Base-by-base conservation (phyloP, 1,140 invertebrate species). In the Tetragonula clypearis region DNA sequence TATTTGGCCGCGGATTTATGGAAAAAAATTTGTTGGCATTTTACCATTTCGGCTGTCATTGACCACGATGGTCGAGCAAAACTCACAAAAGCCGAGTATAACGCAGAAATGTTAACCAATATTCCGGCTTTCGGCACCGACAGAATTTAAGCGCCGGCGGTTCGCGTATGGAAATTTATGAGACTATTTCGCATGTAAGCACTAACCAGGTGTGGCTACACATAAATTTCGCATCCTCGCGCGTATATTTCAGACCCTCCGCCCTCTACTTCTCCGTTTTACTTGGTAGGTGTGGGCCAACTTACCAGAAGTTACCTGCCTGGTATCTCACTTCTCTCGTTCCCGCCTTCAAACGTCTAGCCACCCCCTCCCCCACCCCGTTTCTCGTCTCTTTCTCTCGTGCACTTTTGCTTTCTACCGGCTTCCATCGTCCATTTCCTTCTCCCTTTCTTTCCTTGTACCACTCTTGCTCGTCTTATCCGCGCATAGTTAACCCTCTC, bases 181-280 rank as follows among this genome's bases (percentile, higher is more conserved):
- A 93, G 92, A 93, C 93, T 93, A 94, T 94, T 93, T 93, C 92
- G 93, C 92, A 92, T 93, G 93, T 93, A 93, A 93, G 94, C 94
- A 93, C 93, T 94, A 94, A 95, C 93, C 94, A 94, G 94, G 94
- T 94, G 93, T 94, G 93, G 94, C 94, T 94, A 94, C 91, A 92
- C 94, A 95, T 95, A 95, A 95, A 95, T 95, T 94, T 93, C 90
- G 81, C 93, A 94, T 94, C 91, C 93, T 92, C 89, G 91, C 90
- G 93, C 93, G 87, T 90, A 94, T 95, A 95, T 95, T 95, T 94
- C 93, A 95, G 92, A 88, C 90, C 89, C 90, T 87, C 84, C 87
- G 84, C 84, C 79, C 88, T 92, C 81, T 87, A 75, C 85, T 87
- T 86, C 88, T 91, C 90, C 90, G 88, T 92, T 91, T 90, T 90